These are phyloP conservation scores for Gallinago media DNA, from an alignment of 2,113 vertebrate genomes.

Conservation along the genomic window DNA sequence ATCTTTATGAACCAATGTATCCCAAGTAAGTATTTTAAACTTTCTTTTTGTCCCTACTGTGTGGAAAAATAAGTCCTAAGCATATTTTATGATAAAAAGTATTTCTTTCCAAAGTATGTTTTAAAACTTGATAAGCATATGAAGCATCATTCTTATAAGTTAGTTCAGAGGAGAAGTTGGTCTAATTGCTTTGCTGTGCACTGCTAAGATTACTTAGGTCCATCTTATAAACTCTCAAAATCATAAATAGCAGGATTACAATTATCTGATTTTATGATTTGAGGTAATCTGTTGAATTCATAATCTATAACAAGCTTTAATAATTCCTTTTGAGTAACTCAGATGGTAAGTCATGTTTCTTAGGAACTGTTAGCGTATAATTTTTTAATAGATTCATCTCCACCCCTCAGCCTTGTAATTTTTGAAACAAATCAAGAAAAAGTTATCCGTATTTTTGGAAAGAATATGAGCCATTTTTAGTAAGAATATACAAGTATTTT, in stretches of 20 bases:
- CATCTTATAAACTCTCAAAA: background rate
- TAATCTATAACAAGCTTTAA: background rate
- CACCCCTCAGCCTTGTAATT: fast-evolving
- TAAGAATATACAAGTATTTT: background rate
- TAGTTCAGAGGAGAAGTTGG: background rate
- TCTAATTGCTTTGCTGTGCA: background rate
- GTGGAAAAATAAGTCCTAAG: background rate
- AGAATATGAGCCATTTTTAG: background rate
- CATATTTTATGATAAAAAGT: background rate
- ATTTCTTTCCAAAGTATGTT: background rate
- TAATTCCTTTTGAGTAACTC: background rate
- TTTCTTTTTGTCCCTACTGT: background rate
- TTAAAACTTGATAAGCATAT: background rate
- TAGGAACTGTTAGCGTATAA: background rate
- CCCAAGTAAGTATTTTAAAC: slow-evolving; percentile 87
- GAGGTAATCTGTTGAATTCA: background rate
- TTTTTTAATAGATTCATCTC: background rate
- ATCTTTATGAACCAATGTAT: slow-evolving; percentile 94
- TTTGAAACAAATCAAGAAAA: background rate
- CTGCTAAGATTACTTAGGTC: background rate
- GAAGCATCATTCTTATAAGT: background rate
- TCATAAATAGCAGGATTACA: background rate
- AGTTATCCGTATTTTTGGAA: background rate
- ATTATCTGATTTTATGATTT: background rate
- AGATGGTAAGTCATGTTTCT: background rate